Percentiles rank a stretch among this genome's conserved stretches.
Conservation (phyloP, 2,113 vertebrate genomes). For the Pangasianodon gigas region DNA sequence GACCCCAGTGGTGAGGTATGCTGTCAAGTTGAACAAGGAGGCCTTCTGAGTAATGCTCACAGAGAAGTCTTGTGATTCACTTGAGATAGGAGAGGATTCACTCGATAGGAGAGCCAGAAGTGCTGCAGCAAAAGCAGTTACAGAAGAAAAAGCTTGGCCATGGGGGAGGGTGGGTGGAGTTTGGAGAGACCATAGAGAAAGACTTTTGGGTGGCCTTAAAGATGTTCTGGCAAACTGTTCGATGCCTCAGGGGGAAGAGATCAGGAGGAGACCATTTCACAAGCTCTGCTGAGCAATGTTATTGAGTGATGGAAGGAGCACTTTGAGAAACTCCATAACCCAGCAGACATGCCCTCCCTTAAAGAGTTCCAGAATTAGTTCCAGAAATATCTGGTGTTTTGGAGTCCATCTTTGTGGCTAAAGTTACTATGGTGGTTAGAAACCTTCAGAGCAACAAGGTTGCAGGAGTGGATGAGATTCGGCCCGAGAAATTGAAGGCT, state of each 20-base stretch:
- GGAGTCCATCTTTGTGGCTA: not conserved
- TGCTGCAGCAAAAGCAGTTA: not conserved
- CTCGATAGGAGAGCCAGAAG: not conserved
- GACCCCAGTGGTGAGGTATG: not conserved
- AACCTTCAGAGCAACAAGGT: not conserved
- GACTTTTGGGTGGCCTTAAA: not conserved
- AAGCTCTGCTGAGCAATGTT: not conserved
- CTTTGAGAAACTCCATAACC: not conserved
- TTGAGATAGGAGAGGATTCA: not conserved
- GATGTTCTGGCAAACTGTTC: not conserved
- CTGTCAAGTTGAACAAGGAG: not conserved
- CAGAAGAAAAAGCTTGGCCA: not conserved
- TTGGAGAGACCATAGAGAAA: not conserved
- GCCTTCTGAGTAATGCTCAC: not conserved
- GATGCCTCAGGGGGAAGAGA: not conserved
- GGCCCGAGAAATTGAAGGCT: not conserved
- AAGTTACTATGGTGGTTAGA: not conserved
- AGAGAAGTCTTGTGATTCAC: not conserved
- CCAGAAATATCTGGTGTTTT: not conserved
- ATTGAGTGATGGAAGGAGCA: not conserved
- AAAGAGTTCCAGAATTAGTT: not conserved
- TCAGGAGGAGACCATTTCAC: not conserved
- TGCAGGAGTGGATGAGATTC: not conserved
- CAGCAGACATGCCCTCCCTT: not conserved
- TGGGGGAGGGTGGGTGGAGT: not conserved